Percentiles rank a stretch among this genome's conserved stretches.
Conservation (phyloP, 2,113 vertebrate species). For the Lota lota region DNA sequence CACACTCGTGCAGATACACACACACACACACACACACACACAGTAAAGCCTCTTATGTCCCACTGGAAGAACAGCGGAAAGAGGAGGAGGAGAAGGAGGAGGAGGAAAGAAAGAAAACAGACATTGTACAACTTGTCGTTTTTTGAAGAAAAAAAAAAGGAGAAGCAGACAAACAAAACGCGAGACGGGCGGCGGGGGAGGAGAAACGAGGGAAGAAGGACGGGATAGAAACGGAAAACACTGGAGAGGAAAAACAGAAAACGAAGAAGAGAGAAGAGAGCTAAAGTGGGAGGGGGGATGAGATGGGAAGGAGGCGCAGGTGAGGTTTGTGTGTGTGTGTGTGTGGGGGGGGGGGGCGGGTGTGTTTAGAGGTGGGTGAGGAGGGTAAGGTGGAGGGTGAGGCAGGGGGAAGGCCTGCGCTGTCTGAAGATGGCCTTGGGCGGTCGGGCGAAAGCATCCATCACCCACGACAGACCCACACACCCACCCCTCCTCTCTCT, state of each 20-base stretch:
- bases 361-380: neutral
- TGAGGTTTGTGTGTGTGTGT: no score
- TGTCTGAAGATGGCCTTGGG: conserved; percentile 33
- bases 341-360: neutral
- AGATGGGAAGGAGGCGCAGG: no score
- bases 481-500: no score
- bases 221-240: neutral
- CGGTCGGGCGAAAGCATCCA: conserved; percentile 40
- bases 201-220: neutral
- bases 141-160: neutral
- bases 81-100: conserved; percentile 2
- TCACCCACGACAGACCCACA: conserved; percentile 20
- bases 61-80: conserved; percentile 48
- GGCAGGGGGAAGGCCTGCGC: no score
- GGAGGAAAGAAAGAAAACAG: neutral
- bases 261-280: neutral
- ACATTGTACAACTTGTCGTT: no score
- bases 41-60: no score
- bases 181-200: neutral
- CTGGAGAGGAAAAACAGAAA: neutral
- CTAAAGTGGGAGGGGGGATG: neutral
- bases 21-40: conserved; percentile 3
- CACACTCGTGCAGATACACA: neutral
- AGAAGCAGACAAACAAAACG: neutral
- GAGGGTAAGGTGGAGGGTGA: neutral